Conservation (phyloP, 1,140 invertebrate species). For the roundworm (Caenorhabditis elegans) region WBcel235 BX284604.4:14066501-14067000, state of each 20-base stretch:
- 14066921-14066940: conserved; percentile 8
- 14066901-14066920: neutral
- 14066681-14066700: neutral
- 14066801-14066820: conserved; percentile 57
- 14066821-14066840: conserved; percentile 66
- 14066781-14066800: neutral
- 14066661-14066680: too few relatives aligned
- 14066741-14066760: too few relatives aligned
- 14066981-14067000: neutral
- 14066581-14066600: neutral
- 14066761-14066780: neutral
- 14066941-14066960: neutral
- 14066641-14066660: too few relatives aligned
- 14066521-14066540: neutral
- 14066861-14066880: neutral
- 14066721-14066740: too few relatives aligned
- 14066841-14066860: conserved; percentile 57
- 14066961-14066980: neutral
- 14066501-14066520: too few relatives aligned
- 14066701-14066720: too few relatives aligned
- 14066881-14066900: neutral
- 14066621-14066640: neutral
- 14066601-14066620: neutral
- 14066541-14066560: conserved; percentile 17
- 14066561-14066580: neutral